Conservation (phyloP, 2,797 vertebrate species). For the Telmatherina bonti region DNA sequence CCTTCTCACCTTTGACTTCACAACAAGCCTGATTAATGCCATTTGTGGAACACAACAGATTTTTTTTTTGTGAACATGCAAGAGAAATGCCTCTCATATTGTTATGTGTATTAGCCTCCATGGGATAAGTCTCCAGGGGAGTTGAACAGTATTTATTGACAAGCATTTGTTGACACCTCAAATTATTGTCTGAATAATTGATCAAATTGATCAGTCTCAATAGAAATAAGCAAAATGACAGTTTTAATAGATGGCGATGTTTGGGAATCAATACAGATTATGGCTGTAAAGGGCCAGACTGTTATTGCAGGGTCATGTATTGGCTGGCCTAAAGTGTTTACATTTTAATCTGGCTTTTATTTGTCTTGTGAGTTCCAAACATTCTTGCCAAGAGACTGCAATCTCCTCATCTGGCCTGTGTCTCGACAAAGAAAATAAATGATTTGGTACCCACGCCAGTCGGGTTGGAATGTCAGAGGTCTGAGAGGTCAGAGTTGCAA, state of each 20-base stretch:
- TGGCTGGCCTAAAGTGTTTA: constrained; percentile 55
- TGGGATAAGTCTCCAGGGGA: constrained; percentile 19
- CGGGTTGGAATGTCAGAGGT: constrained; percentile 80
- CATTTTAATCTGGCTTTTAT: constrained; percentile 67
- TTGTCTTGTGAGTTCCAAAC: constrained; percentile 71
- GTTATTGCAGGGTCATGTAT: constrained; percentile 46
- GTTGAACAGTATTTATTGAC: constrained; percentile 52
- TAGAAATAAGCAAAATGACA: constrained; percentile 56
- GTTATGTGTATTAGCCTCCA: constrained; percentile 64
- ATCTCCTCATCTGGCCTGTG: constrained; percentile 73
- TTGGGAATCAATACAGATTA: constrained; percentile 62
- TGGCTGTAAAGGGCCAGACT: constrained; percentile 30
- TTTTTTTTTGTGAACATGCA: constrained; percentile 64
- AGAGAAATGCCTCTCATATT: constrained; percentile 54
- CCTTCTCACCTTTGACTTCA: constrained; percentile 63
- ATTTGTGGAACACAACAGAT: constrained; percentile 64
- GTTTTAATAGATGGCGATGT: constrained; percentile 57
- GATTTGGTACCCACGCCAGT: constrained; percentile 63
- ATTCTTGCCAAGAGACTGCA: constrained; percentile 60
- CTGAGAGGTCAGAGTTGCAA: constrained; percentile 72
- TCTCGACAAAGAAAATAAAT: constrained; percentile 82
- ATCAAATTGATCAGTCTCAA: constrained; percentile 62
- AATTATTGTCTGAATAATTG: constrained; percentile 70
- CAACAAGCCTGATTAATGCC: constrained; percentile 60
- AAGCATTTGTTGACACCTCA: constrained; percentile 40